phyloP scores from a whole-genome alignment of 2,888 invertebrate species.

The Drosophila recens region DNA sequence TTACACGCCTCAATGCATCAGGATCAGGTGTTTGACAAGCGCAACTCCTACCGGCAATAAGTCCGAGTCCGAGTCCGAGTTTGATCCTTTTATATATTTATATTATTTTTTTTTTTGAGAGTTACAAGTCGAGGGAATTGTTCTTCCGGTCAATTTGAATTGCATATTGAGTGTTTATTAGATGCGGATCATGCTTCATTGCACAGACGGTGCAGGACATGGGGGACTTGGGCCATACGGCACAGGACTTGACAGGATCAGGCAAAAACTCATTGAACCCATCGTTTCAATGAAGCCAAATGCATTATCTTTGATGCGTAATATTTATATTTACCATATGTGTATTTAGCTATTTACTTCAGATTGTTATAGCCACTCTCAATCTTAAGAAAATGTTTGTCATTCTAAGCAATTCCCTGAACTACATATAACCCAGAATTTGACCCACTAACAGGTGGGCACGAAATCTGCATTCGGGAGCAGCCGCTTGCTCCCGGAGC shows the following conservation, averaged over 20 bases:
- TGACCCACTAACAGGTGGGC: too few relatives aligned
- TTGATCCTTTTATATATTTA: conserved; percentile 8
- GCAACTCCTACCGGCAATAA: conserved; percentile 59
- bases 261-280: conserved; percentile 2
- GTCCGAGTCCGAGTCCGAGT: conserved; percentile 9
- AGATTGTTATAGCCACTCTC: too few relatives aligned
- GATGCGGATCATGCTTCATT: conserved; percentile 73
- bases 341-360: too few relatives aligned
- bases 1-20: conserved; percentile 80
- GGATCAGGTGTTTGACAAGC: conserved; percentile 83
- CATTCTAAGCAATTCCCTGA: too few relatives aligned
- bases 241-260: neutral
- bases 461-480: too few relatives aligned
- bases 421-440: too few relatives aligned
- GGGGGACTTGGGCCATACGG: neutral
- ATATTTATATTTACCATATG: too few relatives aligned
- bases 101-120: neutral
- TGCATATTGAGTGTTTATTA: conserved; percentile 76
- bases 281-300: too few relatives aligned
- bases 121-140: conserved; percentile 14
- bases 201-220: conserved; percentile 27
- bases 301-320: too few relatives aligned
- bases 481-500: too few relatives aligned
- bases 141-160: conserved; percentile 79
- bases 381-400: too few relatives aligned